Conservation (phyloP, 2,113 vertebrate genomes). For the Pedionomus torquatus region DNA sequence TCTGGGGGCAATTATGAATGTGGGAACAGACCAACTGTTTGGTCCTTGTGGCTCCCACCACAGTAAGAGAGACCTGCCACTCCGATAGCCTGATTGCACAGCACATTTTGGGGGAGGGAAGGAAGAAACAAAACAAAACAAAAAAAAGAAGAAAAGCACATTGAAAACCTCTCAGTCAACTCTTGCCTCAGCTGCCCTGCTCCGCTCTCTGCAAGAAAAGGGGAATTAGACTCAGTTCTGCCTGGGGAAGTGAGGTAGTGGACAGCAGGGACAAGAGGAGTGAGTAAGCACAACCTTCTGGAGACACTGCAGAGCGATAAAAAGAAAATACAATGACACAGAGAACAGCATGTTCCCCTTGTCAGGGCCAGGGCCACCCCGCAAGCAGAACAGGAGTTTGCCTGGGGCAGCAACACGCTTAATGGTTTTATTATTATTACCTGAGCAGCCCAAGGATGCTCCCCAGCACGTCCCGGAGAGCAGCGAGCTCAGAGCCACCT, state of each 20-base stretch:
- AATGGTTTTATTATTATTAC: neutral
- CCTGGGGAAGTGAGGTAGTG: neutral
- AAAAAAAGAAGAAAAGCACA: accelerated
- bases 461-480: neutral
- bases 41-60: neutral
- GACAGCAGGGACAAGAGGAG: neutral
- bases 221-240: neutral
- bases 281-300: neutral
- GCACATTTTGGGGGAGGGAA: neutral
- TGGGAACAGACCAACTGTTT: neutral
- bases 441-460: neutral
- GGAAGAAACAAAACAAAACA: no score
- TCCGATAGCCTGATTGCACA: neutral
- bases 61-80: neutral
- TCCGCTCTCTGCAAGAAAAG: neutral
- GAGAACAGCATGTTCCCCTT: neutral
- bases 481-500: neutral
- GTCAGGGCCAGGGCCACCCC: neutral
- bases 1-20: accelerated
- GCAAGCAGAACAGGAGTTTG: neutral
- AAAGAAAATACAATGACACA: neutral
- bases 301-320: neutral
- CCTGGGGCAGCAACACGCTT: neutral
- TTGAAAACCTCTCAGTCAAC: neutral
- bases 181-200: neutral